phyloP scores from a whole-genome alignment of 2,113 vertebrate species.

The Limnothrissa miodon region DNA sequence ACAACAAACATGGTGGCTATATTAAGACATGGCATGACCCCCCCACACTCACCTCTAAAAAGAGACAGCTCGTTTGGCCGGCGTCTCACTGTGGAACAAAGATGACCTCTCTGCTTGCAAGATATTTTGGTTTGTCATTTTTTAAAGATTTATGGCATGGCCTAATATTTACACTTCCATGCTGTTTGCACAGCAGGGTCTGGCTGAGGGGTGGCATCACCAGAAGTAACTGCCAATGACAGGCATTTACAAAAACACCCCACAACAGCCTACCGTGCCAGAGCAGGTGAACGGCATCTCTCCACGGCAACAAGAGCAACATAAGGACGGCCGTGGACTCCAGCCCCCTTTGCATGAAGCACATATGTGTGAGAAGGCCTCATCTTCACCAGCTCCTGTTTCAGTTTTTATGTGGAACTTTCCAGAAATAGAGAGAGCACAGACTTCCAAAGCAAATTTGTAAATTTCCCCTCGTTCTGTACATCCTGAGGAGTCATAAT shows the following conservation, averaged over 20 bases:
- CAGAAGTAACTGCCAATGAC: background rate
- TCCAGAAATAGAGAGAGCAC: background rate
- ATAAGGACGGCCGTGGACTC: background rate
- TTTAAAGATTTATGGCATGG: constrained; percentile 24
- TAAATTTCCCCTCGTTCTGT: constrained; percentile 4
- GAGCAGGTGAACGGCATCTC: background rate
- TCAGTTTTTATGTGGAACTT: constrained; percentile 17
- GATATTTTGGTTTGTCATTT: constrained; percentile 19
- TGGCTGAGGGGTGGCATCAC: constrained; percentile 35
- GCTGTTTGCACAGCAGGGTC: constrained; percentile 37
- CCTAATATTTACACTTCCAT: constrained; percentile 38
- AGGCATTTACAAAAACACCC: background rate
- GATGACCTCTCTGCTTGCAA: constrained; percentile 14
- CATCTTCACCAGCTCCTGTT: background rate
- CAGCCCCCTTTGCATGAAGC: background rate
- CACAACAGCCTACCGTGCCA: background rate
- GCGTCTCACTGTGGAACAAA: background rate
- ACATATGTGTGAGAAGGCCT: constrained; percentile 5
- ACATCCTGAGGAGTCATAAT: background rate
- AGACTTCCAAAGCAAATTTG: constrained; percentile 11
- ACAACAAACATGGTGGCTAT: background rate
- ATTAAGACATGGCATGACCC: background rate
- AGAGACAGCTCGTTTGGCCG: background rate
- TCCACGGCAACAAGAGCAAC: background rate
- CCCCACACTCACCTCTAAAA: background rate